Evolutionary conservation across 2,113 vertebrate species (phyloP), one percentile per base, ranked within the genome.

Genomic region (Odocoileus hemionus): DNA sequence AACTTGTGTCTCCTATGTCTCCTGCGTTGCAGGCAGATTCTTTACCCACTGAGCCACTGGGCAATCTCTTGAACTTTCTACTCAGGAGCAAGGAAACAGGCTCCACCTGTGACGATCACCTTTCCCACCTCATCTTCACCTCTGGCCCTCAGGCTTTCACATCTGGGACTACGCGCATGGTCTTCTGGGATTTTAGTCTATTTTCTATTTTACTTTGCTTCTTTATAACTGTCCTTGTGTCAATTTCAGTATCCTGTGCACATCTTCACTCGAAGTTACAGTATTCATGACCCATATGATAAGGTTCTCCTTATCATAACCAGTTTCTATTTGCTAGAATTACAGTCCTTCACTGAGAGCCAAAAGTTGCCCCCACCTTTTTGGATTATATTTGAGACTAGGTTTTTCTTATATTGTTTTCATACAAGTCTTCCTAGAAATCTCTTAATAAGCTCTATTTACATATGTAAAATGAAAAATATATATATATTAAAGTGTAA

Each of bases 311-410:
- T 50, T 50, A 50, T 50, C 47, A 13, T 50, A 64, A 57, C 16
- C 80, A 33, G 93, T 57, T 97, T 94, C 33, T 36, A 54, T 36
- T 91, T 90, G 54, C 47, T 74, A 15, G 90, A 82, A 80, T 28
- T 70, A 17, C 14, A 26, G 6, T 55, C 52, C 21, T 61, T 86
- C 45, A 70, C 43, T 52, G 14, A 45, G 16, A 76, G 5, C 23
- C 45, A 64, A 17, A 83, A 89, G 25, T 12, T 61, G 4, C 39
- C 33, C 6, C 50, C 19, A 52, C 1, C 0, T 64, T 96, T 83
- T 26, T 4, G 16, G 2, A 36, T 91, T 80, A 61, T 89, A 93
- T 80, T 58, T 80, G 2, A 93, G 23, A 60, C 67, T 45, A 67
- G 0, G 16, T 11, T 86, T 74, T 93, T 64, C 88, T 55, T 23